Conservation (phyloP, 2,888 invertebrate genomes). For the Hyppa rectilinea region DNA sequence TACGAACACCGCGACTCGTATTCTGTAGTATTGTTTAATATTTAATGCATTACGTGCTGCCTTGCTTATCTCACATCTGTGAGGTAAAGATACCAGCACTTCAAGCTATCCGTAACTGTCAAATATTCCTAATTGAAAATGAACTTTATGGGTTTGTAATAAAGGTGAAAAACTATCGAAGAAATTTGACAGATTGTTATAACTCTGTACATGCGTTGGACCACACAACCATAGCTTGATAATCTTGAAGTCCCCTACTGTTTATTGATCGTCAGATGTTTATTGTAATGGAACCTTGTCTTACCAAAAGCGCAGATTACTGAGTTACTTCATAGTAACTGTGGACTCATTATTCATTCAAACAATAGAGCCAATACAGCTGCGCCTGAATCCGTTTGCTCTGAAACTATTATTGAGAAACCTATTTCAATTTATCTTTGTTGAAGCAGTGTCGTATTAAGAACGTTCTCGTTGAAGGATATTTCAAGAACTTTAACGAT, state of each 20-base stretch:
- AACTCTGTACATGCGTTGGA: slow-evolving; percentile 54
- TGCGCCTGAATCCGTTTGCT: slow-evolving; percentile 45
- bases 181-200: no score
- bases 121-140: no score
- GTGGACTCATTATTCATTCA: slow-evolving; percentile 47
- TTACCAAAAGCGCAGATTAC: slow-evolving; percentile 28
- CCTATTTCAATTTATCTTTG: slow-evolving; percentile 40
- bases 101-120: no score
- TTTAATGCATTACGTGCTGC: slow-evolving; percentile 45
- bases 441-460: slow-evolving; percentile 41
- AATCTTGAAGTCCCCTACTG: slow-evolving; percentile 41
- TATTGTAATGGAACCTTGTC: slow-evolving; percentile 30
- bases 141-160: no score
- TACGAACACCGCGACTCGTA: slow-evolving; percentile 71
- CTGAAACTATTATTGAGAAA: slow-evolving; percentile 51
- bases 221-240: slow-evolving; percentile 53
- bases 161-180: no score
- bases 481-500: slow-evolving; percentile 5
- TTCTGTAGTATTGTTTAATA: slow-evolving; percentile 65
- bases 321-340: slow-evolving; percentile 32
- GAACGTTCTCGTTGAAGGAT: slow-evolving; percentile 16
- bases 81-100: no score
- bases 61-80: slow-evolving; percentile 58
- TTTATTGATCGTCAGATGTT: slow-evolving; percentile 39
- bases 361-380: slow-evolving; percentile 54